These are phyloP conservation scores for Oreotrochilus melanogaster DNA, from an alignment of 2,113 vertebrate species.

Conservation along the genomic window DNA sequence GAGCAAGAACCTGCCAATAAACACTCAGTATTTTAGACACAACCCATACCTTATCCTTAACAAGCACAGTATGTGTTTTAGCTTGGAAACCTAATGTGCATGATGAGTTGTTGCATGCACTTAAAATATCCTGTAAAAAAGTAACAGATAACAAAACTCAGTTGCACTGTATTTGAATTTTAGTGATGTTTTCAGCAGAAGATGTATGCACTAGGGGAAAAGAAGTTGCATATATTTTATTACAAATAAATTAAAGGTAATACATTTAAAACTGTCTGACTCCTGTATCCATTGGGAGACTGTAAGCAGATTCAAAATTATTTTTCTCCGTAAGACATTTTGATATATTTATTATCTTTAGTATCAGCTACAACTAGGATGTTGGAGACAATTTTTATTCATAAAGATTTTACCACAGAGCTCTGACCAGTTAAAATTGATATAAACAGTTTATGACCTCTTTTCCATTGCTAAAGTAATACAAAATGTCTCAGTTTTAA, in stretches of 20 bases:
- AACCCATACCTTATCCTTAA: background rate
- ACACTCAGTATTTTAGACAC: background rate
- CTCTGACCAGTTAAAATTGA: background rate
- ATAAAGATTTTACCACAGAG: background rate
- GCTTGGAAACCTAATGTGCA: background rate
- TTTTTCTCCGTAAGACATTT: background rate
- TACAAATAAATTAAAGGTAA: background rate
- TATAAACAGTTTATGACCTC: background rate
- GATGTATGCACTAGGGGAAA: background rate
- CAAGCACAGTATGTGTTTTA: background rate
- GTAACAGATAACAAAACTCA: background rate
- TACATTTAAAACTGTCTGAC: background rate
- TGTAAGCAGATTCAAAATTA: background rate
- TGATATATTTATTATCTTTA: background rate
- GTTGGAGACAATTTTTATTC: background rate
- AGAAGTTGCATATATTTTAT: background rate
- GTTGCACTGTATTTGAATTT: background rate
- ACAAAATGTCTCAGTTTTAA: background rate
- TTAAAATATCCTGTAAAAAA: background rate
- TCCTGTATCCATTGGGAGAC: background rate
- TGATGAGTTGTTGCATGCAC: background rate
- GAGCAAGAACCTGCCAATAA: background rate
- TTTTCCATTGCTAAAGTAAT: background rate
- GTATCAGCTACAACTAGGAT: background rate
- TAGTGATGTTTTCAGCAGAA: background rate